Base-by-base conservation (phyloP, 2,113 vertebrate genomes). In the Mola mola region DNA sequence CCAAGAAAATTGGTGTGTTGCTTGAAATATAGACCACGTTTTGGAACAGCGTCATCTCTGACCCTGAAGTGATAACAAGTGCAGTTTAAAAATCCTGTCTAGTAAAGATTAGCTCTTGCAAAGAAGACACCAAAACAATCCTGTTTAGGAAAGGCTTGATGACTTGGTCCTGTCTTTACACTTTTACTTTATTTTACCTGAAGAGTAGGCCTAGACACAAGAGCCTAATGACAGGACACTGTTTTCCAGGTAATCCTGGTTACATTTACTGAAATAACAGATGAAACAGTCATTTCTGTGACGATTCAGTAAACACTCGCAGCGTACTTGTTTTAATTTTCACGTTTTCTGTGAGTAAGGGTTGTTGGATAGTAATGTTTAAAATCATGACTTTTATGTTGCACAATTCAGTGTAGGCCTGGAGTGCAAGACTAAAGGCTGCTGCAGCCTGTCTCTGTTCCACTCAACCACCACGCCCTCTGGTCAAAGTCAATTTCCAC, bases 401-500 rank as follows among this genome's bases (percentile, higher is more conserved):
- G 28, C 72, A 66, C 57, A 82, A 77, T 75, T 62, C 24, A 15
- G 52, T 41, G 19, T 66, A 64, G 19, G 51, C 47, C 59, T 13
- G 49, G 36, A 49, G 17, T 70, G 24, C 26, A 62, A 55, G 42
- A 75, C 71, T 55, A 12, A 16, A 42, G 4, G 29, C 69, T 73
- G 55, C 21, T 57, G 48, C 56, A 55, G 66, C 26, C 15, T 62
- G 43, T 79, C 44, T 82, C 44, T 71, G 29, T 66, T 79, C 72
- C 66, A 25, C 77, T 65, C 52, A 70, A 63, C 57, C 43, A 59
- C 59, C 90, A 81, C 88, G 21, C 90, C 88, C 87, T 81, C 80
- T 58, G 84, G 86, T 81, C 86, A 88, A 90, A 88, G 84, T 88
- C 82, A 78, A 68, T 33, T 50, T 66, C 29, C 24, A 31, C 33